These are phyloP conservation scores for Sebastes matsubarae DNA, from an alignment of 2,797 vertebrate genomes.

Conservation along the genomic window DNA sequence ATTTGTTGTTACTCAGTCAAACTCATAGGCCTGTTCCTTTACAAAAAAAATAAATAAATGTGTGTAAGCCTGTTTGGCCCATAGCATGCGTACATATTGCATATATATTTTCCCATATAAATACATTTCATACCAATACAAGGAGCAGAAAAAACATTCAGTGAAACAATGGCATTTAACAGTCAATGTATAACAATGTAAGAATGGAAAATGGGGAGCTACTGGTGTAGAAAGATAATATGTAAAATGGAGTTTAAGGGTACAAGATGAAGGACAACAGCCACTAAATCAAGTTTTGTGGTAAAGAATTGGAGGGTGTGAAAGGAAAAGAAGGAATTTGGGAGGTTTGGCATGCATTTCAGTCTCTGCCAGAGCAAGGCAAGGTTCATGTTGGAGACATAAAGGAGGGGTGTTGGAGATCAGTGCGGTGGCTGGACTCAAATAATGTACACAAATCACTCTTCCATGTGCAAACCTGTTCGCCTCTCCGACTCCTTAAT, in stretches of 20 bases:
- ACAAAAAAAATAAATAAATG: slow-evolving; percentile 45
- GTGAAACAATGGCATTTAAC: slow-evolving; percentile 47
- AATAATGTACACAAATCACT: slow-evolving; percentile 46
- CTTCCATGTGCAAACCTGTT: slow-evolving; percentile 54
- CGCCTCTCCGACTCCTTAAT: slow-evolving; percentile 23
- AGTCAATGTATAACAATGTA: slow-evolving; percentile 50
- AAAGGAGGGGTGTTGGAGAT: neutral
- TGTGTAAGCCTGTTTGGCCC: slow-evolving; percentile 58
- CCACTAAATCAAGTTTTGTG: slow-evolving; percentile 9
- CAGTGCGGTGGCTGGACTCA: slow-evolving; percentile 18
- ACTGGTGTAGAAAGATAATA: slow-evolving; percentile 22
- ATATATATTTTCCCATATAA: slow-evolving; percentile 78
- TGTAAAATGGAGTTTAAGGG: slow-evolving; percentile 22
- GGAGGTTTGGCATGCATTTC: slow-evolving; percentile 57
- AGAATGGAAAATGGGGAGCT: neutral
- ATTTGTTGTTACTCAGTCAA: slow-evolving; percentile 39
- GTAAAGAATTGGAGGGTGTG: neutral
- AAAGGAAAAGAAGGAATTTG: slow-evolving; percentile 8
- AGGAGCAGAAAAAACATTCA: slow-evolving; percentile 49
- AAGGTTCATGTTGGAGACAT: neutral
- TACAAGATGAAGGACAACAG: slow-evolving; percentile 12
- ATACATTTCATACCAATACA: slow-evolving; percentile 72
- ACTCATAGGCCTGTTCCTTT: slow-evolving; percentile 36
- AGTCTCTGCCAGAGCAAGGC: slow-evolving; percentile 41
- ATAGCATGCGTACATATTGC: slow-evolving; percentile 84